Base-by-base conservation (phyloP, 2,113 vertebrate genomes). In the Mormyrus iriodes region DNA sequence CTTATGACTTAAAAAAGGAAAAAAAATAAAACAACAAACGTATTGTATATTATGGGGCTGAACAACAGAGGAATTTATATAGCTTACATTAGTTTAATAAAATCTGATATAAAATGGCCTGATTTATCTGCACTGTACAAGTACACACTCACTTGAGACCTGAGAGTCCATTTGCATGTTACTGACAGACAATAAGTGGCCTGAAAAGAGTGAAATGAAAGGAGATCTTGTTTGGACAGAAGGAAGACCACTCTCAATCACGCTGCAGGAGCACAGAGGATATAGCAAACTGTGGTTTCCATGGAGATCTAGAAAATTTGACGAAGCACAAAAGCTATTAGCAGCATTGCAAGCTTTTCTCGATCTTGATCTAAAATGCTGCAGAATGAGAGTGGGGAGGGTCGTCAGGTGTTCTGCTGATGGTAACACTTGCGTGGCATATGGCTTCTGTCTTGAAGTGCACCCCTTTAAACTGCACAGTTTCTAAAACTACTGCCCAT, bases 221-320 rank as follows among this genome's bases (percentile, higher is more conserved):
- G 10, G 61, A 69, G 27, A 69, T 69, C 5, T 61, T 88, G 87
- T 88, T 79, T 79, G 88, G 44, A 39, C 65, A 88, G 48, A 4
- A 51, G 48, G 58, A 42, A 5, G 48, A 51, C 69, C 17, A 52
- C n/a, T 39, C 48, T 69, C 31, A 24, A 24, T 31, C 4, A 13
- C n/a, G 46, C 87, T 48, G 10, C 12, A 35, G 19, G 69, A 13
- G 35, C 5, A 42, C 48, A 42, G 42, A 52, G 51, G 52, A 61
- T 39, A 85, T 58, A 83, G 35, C 2, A 58, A 39, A 44, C 13
- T 0, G 12, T 6, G 51, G 79, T 58, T 89, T 46, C 88, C 55
- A 85, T 19, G 42, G 82, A 85, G 53, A 85, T 24, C 55, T 27
- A 8, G 6, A 12, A 61, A 85, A 51, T 42, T 24, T 58, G 51